Evolutionary conservation across 1,140 invertebrate genomes (phyloP).

Genomic region (Apis dorsata): DNA sequence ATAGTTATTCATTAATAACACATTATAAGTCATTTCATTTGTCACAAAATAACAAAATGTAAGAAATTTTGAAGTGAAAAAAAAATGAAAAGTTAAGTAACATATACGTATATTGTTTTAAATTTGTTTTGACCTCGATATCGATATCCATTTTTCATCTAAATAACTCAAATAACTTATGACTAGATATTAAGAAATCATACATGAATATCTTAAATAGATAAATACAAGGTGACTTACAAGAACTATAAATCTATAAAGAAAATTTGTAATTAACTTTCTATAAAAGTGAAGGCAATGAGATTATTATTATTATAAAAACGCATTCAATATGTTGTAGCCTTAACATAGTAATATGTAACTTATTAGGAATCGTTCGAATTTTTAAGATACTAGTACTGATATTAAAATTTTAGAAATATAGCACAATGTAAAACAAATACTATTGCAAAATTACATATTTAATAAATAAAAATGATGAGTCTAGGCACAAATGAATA

Average conservation of each 20-base stretch:
- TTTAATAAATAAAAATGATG: constrained; percentile 49
- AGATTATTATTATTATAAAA: constrained; percentile 48
- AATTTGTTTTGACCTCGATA: constrained; percentile 51
- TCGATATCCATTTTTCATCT: constrained; percentile 33
- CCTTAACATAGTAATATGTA: constrained; percentile 49
- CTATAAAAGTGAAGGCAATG: constrained; percentile 47
- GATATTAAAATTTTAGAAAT: constrained; percentile 48
- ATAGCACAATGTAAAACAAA: constrained; percentile 47
- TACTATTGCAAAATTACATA: constrained; percentile 45
- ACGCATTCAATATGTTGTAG: constrained; percentile 43
- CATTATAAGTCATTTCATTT: constrained; percentile 44
- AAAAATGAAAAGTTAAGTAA: constrained; percentile 42
- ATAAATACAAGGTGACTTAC: constrained; percentile 28
- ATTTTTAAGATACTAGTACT: constrained; percentile 48
- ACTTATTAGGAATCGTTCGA: constrained; percentile 44
- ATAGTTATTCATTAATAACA: constrained; percentile 50
- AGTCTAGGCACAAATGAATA: constrained; percentile 45
- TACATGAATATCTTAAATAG: constrained; percentile 31
- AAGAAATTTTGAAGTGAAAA: constrained; percentile 40
- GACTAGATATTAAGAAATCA: constrained; percentile 34
- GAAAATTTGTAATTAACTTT: constrained; percentile 55
- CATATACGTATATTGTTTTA: constrained; percentile 26
- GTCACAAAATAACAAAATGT: constrained; percentile 38
- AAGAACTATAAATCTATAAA: constrained; percentile 34
- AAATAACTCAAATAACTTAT: constrained; percentile 37